phyloP scores from a whole-genome alignment of 2,797 vertebrate species.

The Remorina albescens region DNA sequence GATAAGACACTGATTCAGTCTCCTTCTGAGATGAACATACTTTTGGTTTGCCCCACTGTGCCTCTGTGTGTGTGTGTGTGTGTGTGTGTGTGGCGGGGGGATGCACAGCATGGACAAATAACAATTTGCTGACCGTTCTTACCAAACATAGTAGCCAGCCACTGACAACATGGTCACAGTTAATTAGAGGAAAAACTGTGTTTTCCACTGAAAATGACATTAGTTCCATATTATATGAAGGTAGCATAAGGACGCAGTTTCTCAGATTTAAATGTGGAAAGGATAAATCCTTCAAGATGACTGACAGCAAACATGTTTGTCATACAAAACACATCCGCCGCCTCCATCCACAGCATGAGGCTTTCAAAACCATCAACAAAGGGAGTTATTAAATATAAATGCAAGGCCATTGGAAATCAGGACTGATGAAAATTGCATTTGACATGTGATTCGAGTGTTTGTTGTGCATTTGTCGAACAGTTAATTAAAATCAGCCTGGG shows the following conservation, averaged over 20 bases:
- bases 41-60: constrained; percentile 55
- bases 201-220: constrained; percentile 2
- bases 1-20: constrained; percentile 59
- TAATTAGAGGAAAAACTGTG: constrained; percentile 19
- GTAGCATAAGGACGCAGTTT: not conserved
- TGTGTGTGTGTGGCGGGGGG: constrained; percentile 14
- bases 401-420: not conserved
- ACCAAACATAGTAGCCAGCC: constrained; percentile 9
- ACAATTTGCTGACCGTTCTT: constrained; percentile 51
- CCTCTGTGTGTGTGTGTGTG: not conserved
- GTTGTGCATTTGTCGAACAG: not conserved
- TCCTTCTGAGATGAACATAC: constrained; percentile 48
- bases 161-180: not conserved
- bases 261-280: not conserved
- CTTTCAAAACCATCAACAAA: not conserved
- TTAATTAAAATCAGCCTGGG: not conserved
- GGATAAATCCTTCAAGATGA: not conserved
- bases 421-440: not conserved
- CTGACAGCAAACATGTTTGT: not conserved
- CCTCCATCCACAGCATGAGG: no score
- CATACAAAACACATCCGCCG: no score
- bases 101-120: constrained; percentile 9
- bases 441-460: not conserved
- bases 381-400: not conserved
- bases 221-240: not conserved